A percentile compares a stretch with the other conserved stretches of the same genome.
phyloP scores from a whole-genome alignment of 2,113 vertebrate genomes.

The Junco hyemalis region DNA sequence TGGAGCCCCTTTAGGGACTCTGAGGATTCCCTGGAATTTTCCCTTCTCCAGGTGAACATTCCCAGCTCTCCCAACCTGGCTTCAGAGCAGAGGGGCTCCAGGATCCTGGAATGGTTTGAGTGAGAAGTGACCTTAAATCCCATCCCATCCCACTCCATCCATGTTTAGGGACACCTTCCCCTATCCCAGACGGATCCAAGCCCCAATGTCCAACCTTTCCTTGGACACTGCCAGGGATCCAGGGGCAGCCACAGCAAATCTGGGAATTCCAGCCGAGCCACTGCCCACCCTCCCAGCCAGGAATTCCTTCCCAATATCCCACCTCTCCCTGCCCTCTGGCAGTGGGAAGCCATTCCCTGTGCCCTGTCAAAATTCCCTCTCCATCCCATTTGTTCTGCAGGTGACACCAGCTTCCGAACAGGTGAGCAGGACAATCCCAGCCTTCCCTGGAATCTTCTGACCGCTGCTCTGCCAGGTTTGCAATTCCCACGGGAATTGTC shows the following conservation, averaged over 20 bases:
- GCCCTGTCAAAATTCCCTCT: background rate
- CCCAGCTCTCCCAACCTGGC: too few species aligned
- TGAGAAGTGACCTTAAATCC: too few species aligned
- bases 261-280: background rate
- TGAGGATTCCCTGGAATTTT: too few species aligned
- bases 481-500: background rate
- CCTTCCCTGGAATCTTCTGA: background rate
- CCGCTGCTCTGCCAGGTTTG: background rate
- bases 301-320: background rate
- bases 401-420: rapidly evolving
- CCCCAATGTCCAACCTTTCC: background rate
- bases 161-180: background rate
- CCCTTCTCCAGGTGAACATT: too few species aligned
- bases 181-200: background rate
- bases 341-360: background rate
- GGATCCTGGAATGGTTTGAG: too few species aligned
- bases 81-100: too few species aligned
- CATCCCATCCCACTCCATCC: too few species aligned
- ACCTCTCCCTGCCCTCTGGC: too few species aligned
- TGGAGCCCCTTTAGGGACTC: too few species aligned
- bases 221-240: background rate
- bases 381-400: rapidly evolving
- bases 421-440: background rate
- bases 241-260: background rate
- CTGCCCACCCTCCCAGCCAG: background rate